phyloP scores from a whole-genome alignment of 2,113 vertebrate species.

The Rallus limicola region DNA sequence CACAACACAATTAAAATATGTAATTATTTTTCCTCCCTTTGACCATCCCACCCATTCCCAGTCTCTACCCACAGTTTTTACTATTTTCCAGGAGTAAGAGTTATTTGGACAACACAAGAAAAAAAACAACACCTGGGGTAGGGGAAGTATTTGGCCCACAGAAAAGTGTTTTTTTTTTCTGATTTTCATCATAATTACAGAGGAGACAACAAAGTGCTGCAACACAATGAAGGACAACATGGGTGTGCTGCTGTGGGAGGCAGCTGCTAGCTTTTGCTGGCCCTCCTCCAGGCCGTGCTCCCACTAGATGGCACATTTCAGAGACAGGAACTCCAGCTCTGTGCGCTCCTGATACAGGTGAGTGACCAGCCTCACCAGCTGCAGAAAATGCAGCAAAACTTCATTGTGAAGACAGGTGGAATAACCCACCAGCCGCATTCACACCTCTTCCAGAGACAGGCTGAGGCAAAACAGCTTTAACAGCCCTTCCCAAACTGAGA shows the following conservation, averaged over 20 bases:
- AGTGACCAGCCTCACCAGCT: background rate
- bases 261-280: background rate
- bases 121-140: background rate
- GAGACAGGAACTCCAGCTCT: background rate
- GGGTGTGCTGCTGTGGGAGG: background rate
- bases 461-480: background rate
- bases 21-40: background rate
- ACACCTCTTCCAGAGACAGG: background rate
- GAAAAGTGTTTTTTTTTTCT: background rate
- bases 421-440: background rate
- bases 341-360: fast-evolving
- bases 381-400: background rate
- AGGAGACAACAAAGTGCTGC: background rate
- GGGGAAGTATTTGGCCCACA: background rate
- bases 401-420: background rate
- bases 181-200: background rate
- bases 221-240: background rate
- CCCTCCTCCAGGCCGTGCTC: background rate
- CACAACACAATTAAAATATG: slow-evolving; percentile 67
- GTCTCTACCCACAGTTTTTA: background rate
- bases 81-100: background rate
- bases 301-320: background rate
- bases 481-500: background rate
- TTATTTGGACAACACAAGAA: background rate
- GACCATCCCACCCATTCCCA: background rate